Base-by-base conservation (phyloP, 2,888 invertebrate species). In the Nysson spinosus region DNA sequence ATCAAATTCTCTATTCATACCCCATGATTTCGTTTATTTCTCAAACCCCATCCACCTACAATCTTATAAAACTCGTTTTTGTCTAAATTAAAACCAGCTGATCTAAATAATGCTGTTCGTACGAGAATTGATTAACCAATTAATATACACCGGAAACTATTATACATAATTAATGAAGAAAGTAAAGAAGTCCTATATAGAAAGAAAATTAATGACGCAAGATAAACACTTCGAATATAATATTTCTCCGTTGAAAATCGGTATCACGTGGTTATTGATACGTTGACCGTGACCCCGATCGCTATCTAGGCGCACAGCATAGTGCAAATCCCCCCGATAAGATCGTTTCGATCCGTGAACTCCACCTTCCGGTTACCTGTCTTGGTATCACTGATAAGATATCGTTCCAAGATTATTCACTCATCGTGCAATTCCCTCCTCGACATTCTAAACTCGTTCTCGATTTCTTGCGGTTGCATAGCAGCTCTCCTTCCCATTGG, bases 351-450 rank as follows among this genome's bases (percentile, higher is more conserved):
- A 65, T 42, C 37, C 68, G 47, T 52, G 70, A 65, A 65, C 60
- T 56, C 46, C 65, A 51, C 63, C 73, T 76, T 76, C 73, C 72
- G 72, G 64, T 68, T 75, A 72, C 52, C 68, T 68, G 65, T 70
- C 57, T 40, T 40, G 40, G 35, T 26, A 34, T 28, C 30, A 14
- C 7, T 52, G 75, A 75, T 75, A 76, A 75, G 76, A 75, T 75
- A 71, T 72, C 63, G 63, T 19, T 37, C 40, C 20, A 30, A 63
- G 75, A 74, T 72, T 51, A 71, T 62, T 65, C 75, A 55, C 69
- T 61, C 71, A 61, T 68, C 71, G 65, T 35, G 40, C 65, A 47
- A 71, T 75, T 58, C 55, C 55, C 26, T 28, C 20, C 30, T 20
- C 50, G 55, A 46, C 57, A 49, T 60, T 58, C 64, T 44, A 16